Evolutionary conservation across 30 jellyfish, hydroid and myxozoan species (phyloP).

Genomic region (Chironex yamaguchii): DNA sequence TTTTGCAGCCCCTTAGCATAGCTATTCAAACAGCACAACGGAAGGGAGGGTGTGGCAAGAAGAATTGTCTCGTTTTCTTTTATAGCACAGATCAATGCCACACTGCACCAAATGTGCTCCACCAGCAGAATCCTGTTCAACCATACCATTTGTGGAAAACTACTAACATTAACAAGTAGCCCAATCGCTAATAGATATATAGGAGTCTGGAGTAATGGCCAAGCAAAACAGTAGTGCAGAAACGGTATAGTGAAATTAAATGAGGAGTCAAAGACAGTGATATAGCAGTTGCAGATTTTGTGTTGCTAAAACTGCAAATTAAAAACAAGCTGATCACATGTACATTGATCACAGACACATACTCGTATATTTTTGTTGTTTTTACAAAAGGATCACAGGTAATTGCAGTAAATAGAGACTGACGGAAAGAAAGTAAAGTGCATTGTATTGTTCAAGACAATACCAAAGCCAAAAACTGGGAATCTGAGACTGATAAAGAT

Average conservation of each 20-base stretch:
- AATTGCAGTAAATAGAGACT: slow-evolving; percentile 8
- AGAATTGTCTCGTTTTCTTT: slow-evolving; percentile 26
- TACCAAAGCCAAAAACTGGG: slow-evolving; percentile 34
- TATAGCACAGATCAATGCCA: no score
- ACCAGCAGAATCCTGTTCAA: no score
- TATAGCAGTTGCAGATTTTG: slow-evolving; percentile 18
- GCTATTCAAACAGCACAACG: slow-evolving; percentile 27
- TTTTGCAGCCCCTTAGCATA: slow-evolving; percentile 40
- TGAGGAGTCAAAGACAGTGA: slow-evolving; percentile 26
- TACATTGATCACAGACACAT: slow-evolving; percentile 1
- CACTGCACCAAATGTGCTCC: no score
- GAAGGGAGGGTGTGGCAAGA: slow-evolving; percentile 69
- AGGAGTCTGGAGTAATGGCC: slow-evolving; percentile 30
- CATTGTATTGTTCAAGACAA: slow-evolving; percentile 2
- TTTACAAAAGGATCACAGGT: slow-evolving; percentile 3
- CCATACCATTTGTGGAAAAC: no score
- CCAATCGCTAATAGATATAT: no score
- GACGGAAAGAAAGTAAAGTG: slow-evolving; percentile 1
- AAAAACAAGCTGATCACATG: slow-evolving; percentile 35
- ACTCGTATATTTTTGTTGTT: slow-evolving; percentile 17
- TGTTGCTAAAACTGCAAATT: slow-evolving; percentile 31
- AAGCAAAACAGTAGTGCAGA: neutral
- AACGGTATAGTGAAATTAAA: slow-evolving; percentile 22
- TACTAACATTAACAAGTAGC: no score
- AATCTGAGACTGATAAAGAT: neutral